A percentile compares a stretch with the other conserved stretches of the same genome.
Conservation (phyloP, 2,888 invertebrate species). For the Hemaris fuciformis region DNA sequence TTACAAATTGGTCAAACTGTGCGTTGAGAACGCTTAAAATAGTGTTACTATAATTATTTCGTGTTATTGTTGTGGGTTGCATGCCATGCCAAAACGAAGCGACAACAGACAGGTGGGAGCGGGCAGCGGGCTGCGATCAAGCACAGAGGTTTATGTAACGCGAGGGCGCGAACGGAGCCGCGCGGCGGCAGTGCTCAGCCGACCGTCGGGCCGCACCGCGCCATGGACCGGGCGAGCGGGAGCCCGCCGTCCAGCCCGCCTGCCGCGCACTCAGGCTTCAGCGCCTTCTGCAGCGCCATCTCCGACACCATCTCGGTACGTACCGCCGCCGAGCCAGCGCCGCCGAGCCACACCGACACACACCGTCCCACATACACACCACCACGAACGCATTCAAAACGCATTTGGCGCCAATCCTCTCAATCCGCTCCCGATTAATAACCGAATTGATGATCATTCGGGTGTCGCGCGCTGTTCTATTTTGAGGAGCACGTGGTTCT, state of each 20-base stretch:
- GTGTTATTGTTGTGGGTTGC: slow-evolving; percentile 75
- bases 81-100: slow-evolving; percentile 72
- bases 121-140: slow-evolving; percentile 60
- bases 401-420: slow-evolving; percentile 54
- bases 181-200: slow-evolving; percentile 67
- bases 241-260: slow-evolving; percentile 54
- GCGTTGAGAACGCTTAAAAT: slow-evolving; percentile 63
- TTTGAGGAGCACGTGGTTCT: slow-evolving; percentile 75
- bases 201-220: slow-evolving; percentile 58
- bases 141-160: slow-evolving; percentile 67
- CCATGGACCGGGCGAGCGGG: slow-evolving; percentile 66
- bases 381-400: slow-evolving; percentile 44
- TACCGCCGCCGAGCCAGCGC: slow-evolving; percentile 35
- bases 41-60: slow-evolving; percentile 75
- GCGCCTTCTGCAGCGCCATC: slow-evolving; percentile 78
- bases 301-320: slow-evolving; percentile 78
- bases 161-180: slow-evolving; percentile 49
- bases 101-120: slow-evolving; percentile 77
- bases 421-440: slow-evolving; percentile 43
- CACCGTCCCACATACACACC: slow-evolving; percentile 30
- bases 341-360: slow-evolving; percentile 25
- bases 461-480: slow-evolving; percentile 57
- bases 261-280: slow-evolving; percentile 66
- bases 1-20: slow-evolving; percentile 54
- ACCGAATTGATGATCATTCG: slow-evolving; percentile 40